Evolutionary conservation across 2,888 invertebrate species (phyloP), one percentile per base, ranked within the genome.

Genomic region (Cheilosia urbana): DNA sequence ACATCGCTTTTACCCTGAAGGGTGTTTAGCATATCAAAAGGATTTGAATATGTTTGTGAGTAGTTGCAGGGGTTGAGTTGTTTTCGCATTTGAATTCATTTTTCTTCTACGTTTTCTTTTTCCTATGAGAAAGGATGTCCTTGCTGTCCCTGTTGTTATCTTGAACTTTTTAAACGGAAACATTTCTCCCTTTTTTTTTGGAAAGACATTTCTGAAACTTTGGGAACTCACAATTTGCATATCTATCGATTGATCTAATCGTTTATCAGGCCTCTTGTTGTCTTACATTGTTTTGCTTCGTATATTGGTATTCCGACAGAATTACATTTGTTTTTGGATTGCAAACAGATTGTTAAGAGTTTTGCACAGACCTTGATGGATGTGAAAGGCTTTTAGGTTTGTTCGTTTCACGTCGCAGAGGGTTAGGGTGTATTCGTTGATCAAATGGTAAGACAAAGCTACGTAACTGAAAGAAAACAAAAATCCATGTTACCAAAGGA

Each of bases 21-120:
- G 55, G 17, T 73, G 47, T 69, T 81, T 81, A 63, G 76, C 81
- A 81, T 81, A 81, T 76, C 81, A 81, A 81, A 81, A 69, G 81
- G 76, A 81, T 76, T 81, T 81, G 76, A 81, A 81, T 81, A 81
- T 76, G 76, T 81, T 81, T 80, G 75, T 69, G 30, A 30, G 30
- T 30, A 11, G n/a, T 60, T 17, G 9, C 47, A 19, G 17, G 47
- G 47, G 47, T 47, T 47, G 47, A 47, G 47, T 47, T 37, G n/a
- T 57, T 63, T 76, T 65, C 69, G 58, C 68, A 68, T 81, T 81
- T 81, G 49, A 68, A 75, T 81, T 68, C 42, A 19, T 47, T 47
- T 19, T 47, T 17, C 17, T 9, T 19, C 9, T 4, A 0, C 3
- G 9, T 47, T 19, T 47, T 17, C 17, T 17, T 47, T 17, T 9